Percentiles rank a stretch among this genome's conserved stretches.
phyloP scores from a whole-genome alignment of 2,888 invertebrate genomes.

The Limenitis arthemis region DNA sequence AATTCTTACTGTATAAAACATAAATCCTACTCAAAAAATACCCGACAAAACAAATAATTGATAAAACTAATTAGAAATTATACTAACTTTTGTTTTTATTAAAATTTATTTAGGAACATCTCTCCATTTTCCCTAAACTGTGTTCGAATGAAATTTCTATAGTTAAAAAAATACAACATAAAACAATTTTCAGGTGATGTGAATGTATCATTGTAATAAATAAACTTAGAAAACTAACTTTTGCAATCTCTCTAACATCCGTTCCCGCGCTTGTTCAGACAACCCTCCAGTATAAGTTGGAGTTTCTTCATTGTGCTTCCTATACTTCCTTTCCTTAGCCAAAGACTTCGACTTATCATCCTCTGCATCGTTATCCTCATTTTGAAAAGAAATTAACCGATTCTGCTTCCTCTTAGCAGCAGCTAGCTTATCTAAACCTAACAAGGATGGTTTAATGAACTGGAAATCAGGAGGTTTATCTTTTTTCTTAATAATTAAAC shows the following conservation, averaged over 20 bases:
- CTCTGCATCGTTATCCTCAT: conserved; percentile 46
- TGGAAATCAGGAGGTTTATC: conserved; percentile 76
- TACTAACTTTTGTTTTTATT: too few relatives aligned
- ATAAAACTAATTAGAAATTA: too few relatives aligned
- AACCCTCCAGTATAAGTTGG: conserved; percentile 96
- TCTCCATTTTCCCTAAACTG: too few relatives aligned
- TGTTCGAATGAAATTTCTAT: too few relatives aligned
- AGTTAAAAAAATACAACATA: too few relatives aligned
- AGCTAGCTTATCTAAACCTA: conserved; percentile 90
- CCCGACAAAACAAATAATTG: too few relatives aligned
- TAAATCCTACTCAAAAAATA: too few relatives aligned
- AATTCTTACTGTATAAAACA: too few relatives aligned
- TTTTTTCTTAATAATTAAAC: conserved; percentile 79
- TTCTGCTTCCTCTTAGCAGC: conserved; percentile 80
- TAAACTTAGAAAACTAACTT: conserved; percentile 40
- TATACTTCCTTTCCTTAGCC: conserved; percentile 76
- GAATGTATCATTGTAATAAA: not conserved
- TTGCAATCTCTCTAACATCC: conserved; percentile 77
- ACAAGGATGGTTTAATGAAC: conserved; percentile 80
- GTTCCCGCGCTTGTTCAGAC: conserved; percentile 81
- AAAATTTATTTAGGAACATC: too few relatives aligned
- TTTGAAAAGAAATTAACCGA: conserved; percentile 77
- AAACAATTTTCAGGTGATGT: not conserved
- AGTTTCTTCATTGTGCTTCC: conserved; percentile 87
- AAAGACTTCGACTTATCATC: conserved; percentile 32